These are phyloP conservation scores for Cephus nigrinus DNA, from an alignment of 2,888 invertebrate genomes.

Conservation along the genomic window DNA sequence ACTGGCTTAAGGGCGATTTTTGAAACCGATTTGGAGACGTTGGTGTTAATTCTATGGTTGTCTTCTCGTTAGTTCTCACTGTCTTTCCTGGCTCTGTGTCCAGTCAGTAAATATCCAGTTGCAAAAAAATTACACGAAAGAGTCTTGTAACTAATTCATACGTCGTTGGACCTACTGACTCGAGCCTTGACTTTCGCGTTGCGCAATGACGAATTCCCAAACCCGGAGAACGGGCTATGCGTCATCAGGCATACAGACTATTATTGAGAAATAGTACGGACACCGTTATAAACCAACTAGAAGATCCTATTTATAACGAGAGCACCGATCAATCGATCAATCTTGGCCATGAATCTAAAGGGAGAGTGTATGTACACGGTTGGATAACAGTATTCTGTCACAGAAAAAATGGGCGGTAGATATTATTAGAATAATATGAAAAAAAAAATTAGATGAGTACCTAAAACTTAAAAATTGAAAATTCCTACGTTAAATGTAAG, in stretches of 20 bases:
- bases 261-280: neutral
- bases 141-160: neutral
- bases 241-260: constrained; percentile 26
- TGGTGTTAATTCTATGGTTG: neutral
- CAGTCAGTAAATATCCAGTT: neutral
- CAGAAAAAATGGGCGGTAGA: neutral
- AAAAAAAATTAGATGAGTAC: neutral
- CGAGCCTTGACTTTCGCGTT: constrained; percentile 35
- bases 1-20: no score
- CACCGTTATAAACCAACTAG: neutral
- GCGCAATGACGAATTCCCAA: constrained; percentile 31
- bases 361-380: neutral
- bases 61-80: neutral
- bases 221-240: constrained; percentile 31
- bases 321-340: neutral
- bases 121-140: neutral
- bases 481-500: neutral
- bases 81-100: neutral
- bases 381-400: neutral
- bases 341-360: neutral
- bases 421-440: neutral
- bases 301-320: neutral
- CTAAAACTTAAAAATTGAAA: neutral
- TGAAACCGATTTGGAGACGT: no score
- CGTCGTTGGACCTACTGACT: neutral